These are phyloP conservation scores for Platypus cylindrus DNA, from an alignment of 2,888 invertebrate genomes.

Conservation along the genomic window DNA sequence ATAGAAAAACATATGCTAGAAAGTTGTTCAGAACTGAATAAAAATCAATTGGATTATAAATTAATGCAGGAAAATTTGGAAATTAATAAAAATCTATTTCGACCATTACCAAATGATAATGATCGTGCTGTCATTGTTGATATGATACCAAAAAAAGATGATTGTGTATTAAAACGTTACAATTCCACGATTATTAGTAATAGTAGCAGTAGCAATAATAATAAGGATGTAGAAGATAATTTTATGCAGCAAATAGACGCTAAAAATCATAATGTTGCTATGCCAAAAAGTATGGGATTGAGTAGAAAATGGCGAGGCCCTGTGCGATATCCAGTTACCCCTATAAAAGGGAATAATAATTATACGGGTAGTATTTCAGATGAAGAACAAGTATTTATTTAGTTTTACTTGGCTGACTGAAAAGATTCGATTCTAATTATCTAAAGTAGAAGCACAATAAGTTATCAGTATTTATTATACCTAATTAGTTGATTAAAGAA, in stretches of 20 bases:
- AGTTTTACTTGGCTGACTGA: too few relatives aligned
- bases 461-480: too few relatives aligned
- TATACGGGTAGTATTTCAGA: constrained; percentile 35
- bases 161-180: constrained; percentile 4
- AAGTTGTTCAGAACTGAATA: constrained; percentile 30
- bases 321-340: constrained; percentile 52
- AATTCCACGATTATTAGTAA: constrained; percentile 3
- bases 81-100: background rate
- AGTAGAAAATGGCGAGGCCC: constrained; percentile 50
- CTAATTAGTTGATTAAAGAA: too few relatives aligned
- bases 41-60: constrained; percentile 14
- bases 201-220: constrained; percentile 22
- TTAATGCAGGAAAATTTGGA: background rate
- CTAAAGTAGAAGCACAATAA: too few relatives aligned
- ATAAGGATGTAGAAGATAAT: constrained; percentile 8
- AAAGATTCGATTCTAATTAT: too few relatives aligned
- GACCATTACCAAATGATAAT: constrained; percentile 11
- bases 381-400: constrained; percentile 55
- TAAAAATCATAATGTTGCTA: constrained; percentile 30
- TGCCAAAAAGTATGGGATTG: constrained; percentile 46
- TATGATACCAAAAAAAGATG: constrained; percentile 28
- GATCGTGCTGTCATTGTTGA: constrained; percentile 29
- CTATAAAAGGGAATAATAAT: constrained; percentile 39
- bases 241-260: background rate
- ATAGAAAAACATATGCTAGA: constrained; percentile 32